These are phyloP conservation scores for Drosophila parabipectinata DNA, from an alignment of 1,140 invertebrate genomes.

Conservation along the genomic window DNA sequence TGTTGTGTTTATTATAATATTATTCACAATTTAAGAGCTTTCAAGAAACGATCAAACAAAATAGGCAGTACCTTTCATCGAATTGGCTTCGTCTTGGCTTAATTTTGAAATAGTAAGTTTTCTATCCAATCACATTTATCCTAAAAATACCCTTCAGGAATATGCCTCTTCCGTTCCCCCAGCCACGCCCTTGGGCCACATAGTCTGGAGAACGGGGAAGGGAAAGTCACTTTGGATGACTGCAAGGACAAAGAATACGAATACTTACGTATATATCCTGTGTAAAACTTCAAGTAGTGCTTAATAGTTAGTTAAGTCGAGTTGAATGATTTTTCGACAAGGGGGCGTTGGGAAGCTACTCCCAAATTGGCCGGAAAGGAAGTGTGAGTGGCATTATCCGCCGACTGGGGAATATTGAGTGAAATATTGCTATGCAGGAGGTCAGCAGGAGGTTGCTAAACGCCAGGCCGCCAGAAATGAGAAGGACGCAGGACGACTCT, in stretches of 20 bases:
- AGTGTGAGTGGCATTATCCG: slow-evolving; percentile 15
- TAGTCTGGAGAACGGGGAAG: background rate
- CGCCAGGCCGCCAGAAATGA: background rate
- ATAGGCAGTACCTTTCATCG: background rate
- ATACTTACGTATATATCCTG: slow-evolving; percentile 73
- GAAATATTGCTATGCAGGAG: slow-evolving; percentile 68
- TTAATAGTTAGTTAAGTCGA: slow-evolving; percentile 83
- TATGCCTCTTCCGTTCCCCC: background rate
- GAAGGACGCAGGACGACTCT: background rate
- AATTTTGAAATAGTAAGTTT: background rate
- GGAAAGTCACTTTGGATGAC: slow-evolving; percentile 18
- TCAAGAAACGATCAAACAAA: background rate
- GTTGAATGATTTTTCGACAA: slow-evolving; percentile 76
- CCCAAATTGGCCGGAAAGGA: background rate
- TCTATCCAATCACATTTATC: background rate
- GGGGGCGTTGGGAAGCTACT: background rate
- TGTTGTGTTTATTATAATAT: background rate
- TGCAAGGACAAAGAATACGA: slow-evolving; percentile 50
- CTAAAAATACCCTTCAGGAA: slow-evolving; percentile 1
- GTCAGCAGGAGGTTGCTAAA: background rate
- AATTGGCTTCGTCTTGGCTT: background rate
- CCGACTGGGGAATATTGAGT: slow-evolving; percentile 76
- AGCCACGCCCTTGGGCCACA: background rate
- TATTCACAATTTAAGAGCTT: background rate
- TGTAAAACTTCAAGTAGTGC: slow-evolving; percentile 78